Evolutionary conservation across 1,140 invertebrate genomes (phyloP), one percentile per base, ranked within the genome.

Genomic region (Drosophila sproati): DNA sequence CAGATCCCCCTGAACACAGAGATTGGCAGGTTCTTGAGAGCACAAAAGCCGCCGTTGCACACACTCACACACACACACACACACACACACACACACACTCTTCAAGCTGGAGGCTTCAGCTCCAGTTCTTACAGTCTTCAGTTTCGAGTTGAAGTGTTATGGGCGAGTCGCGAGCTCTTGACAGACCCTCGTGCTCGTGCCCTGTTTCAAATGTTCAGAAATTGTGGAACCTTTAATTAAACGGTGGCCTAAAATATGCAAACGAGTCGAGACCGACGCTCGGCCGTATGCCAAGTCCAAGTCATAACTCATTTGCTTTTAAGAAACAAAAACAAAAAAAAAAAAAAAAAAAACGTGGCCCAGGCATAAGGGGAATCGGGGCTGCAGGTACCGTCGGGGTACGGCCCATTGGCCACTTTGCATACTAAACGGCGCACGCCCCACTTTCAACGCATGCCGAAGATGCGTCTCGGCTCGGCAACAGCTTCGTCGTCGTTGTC

Each of bases 231-330:
- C 87, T 91, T 89, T 92, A 92, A 92, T 92, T 92, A 92, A 92
- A 92, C 91, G 85, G 91, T 92, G 91, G 91, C 91, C 85, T 91
- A 91, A 91, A 91, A 92, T 92, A 92, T 92, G 91, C 91, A 92
- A 92, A 92, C 82, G 78, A 86, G 77, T 54, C 51, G 62, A 66
- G 57, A 43, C 51, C 48, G 57, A 32, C 60, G 62, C 28, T 31
- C 51, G 61, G 20, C 35, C 69, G 41, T 45, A 45, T n/a, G 45
- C 79, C 66, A 71, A 77, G 79, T 81, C 74, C 83, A 76, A 86
- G 86, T 92, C 91, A 92, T 92, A 92, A 89, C 82, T 92, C 91
- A 91, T 91, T 91, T 89, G 69, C 60, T 52, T 39, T 63, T 55
- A 54, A 62, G 41, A 35, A 37, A 54, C 39, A 2, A 31, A 10